A percentile compares a stretch with the other conserved stretches of the same genome.
phyloP scores from a whole-genome alignment of 2,888 invertebrate genomes.

The Ormyrus rosae region DNA sequence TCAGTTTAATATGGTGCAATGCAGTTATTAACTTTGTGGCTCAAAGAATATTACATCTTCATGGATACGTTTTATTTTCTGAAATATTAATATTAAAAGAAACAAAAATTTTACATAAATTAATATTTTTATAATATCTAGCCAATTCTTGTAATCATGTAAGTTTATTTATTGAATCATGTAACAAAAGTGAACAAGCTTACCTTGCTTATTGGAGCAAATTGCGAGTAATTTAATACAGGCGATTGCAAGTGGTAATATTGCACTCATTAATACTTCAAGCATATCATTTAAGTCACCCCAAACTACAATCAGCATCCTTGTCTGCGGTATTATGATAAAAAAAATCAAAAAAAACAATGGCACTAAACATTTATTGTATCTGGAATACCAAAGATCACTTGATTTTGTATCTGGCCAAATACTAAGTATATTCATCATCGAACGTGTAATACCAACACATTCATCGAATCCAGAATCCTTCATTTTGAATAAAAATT shows the following conservation, averaged over 20 bases:
- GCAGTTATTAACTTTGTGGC: no score
- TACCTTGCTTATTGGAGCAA: conserved; percentile 43
- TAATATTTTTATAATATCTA: no score
- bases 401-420: conserved; percentile 33
- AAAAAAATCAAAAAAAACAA: conserved; percentile 43
- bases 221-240: conserved; percentile 30
- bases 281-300: conserved; percentile 42
- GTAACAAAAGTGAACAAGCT: background rate
- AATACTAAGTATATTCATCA: conserved; percentile 30
- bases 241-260: conserved; percentile 14
- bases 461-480: conserved; percentile 35
- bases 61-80: no score
- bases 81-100: no score
- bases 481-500: no score
- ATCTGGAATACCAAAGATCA: conserved; percentile 17
- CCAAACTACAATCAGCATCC: conserved; percentile 30
- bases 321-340: conserved; percentile 48
- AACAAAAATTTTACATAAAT: no score
- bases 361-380: conserved; percentile 16
- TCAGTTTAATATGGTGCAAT: no score
- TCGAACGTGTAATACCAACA: conserved; percentile 27
- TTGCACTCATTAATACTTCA: conserved; percentile 39
- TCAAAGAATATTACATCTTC: no score
- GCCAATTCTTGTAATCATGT: no score
- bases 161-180: no score